These are phyloP conservation scores for Notothenia rossii DNA, from an alignment of 2,113 vertebrate species.

Conservation along the genomic window DNA sequence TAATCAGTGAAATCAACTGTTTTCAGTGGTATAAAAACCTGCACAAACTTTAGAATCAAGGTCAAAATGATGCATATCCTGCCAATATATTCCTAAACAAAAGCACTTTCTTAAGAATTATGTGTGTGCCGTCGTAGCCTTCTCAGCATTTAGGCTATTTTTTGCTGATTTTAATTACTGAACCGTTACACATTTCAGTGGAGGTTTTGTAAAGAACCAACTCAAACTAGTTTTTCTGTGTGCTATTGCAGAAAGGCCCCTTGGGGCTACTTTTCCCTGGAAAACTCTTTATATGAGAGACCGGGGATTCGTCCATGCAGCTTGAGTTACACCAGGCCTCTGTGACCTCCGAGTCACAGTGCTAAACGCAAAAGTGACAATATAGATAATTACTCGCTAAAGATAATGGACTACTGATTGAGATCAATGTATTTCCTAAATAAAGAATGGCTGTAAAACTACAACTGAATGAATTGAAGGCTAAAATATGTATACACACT, in stretches of 20 bases:
- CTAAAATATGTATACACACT: conserved; percentile 55
- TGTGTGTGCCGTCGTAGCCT: neutral
- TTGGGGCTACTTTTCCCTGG: conserved; percentile 90
- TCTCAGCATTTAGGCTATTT: conserved; percentile 9
- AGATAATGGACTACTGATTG: conserved; percentile 95
- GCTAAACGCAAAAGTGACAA: conserved; percentile 97
- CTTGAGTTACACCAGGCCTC: conserved; percentile 91
- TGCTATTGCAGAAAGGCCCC: conserved; percentile 87
- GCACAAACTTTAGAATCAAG: neutral
- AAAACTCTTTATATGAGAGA: conserved; percentile 91
- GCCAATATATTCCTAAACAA: neutral
- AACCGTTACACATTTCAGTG: conserved; percentile 79
- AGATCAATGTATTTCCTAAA: conserved; percentile 90
- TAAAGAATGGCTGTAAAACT: conserved; percentile 73
- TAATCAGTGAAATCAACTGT: conserved; percentile 17
- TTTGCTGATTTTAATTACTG: conserved; percentile 8
- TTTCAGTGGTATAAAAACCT: conserved; percentile 14
- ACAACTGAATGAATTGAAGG: conserved; percentile 78
- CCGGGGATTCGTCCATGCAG: conserved; percentile 88
- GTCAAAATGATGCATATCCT: neutral
- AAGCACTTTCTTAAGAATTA: neutral
- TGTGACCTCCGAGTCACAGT: conserved; percentile 89
- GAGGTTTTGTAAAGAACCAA: conserved; percentile 87
- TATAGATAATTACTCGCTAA: conserved; percentile 94
- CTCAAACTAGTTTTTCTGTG: conserved; percentile 88